A percentile compares a stretch with the other conserved stretches of the same genome.
phyloP scores from a whole-genome alignment of 2,797 vertebrate genomes.

The Rhinophrynus dorsalis region DNA sequence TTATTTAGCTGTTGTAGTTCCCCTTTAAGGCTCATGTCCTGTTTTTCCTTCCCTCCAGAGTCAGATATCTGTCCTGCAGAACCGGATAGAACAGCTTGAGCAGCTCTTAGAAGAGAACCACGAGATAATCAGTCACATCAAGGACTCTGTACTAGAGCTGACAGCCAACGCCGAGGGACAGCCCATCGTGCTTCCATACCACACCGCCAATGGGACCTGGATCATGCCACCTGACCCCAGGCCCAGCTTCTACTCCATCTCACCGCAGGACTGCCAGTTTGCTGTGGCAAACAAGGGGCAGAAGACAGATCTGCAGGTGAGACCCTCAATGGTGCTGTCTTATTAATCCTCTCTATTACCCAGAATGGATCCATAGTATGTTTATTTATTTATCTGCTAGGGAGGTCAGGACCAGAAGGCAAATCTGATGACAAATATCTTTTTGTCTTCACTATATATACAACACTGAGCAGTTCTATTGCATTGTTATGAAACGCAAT shows the following conservation, averaged over 20 bases:
- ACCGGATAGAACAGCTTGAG: constrained; percentile 96
- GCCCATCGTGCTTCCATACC: constrained; percentile 73
- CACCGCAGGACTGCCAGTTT: constrained; percentile 90
- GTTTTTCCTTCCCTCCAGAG: too few species aligned
- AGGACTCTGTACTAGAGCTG: constrained; percentile 97
- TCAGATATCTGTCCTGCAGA: constrained; percentile 97
- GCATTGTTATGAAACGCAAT: too few species aligned
- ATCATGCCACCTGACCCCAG: constrained; percentile 83
- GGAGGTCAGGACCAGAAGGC: too few species aligned
- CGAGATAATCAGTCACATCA: constrained; percentile 98
- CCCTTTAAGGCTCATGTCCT: too few species aligned
- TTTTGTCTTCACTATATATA: too few species aligned
- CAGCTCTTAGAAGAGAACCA: constrained; percentile 98
- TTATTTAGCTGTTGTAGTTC: too few species aligned
- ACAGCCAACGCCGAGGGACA: constrained; percentile 81
- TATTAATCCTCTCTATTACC: too few species aligned
- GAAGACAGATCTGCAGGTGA: constrained; percentile 86
- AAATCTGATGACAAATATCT: too few species aligned
- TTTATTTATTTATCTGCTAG: too few species aligned
- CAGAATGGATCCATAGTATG: too few species aligned
- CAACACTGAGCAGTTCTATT: too few species aligned
- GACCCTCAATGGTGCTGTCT: not conserved
- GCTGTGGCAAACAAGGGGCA: constrained; percentile 69
- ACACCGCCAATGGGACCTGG: constrained; percentile 87
- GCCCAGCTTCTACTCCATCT: constrained; percentile 85